These are phyloP conservation scores for Pogonus chalceus DNA, from an alignment of 1,140 invertebrate species.

Conservation along the genomic window DNA sequence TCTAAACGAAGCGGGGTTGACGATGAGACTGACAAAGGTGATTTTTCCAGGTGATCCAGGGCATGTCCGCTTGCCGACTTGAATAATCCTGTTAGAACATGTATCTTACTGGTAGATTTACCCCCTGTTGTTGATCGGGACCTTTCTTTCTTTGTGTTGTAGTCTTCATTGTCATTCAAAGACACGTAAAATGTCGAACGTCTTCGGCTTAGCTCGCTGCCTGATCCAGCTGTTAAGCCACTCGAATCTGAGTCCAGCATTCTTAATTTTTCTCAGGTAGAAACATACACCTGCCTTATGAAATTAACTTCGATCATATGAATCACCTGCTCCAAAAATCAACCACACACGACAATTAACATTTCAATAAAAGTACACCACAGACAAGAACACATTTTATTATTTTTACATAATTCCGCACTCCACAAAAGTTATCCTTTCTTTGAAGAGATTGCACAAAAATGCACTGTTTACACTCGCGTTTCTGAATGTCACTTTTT, in stretches of 20 bases:
- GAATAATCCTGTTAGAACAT: not conserved
- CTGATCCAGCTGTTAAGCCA: not conserved
- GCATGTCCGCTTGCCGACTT: not conserved
- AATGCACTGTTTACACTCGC: no score
- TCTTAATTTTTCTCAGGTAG: not conserved
- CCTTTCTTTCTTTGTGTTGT: not conserved
- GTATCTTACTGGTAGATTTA: not conserved
- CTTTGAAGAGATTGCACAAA: no score
- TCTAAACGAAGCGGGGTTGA: not conserved
- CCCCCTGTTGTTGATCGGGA: not conserved
- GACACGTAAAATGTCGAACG: conserved; percentile 51
- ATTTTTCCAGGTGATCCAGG: not conserved
- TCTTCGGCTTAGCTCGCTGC: conserved; percentile 26
- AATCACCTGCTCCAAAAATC: no score
- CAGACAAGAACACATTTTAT: no score
- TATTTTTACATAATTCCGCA: no score
- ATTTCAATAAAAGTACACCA: no score
- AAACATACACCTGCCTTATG: not conserved
- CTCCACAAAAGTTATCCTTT: no score
- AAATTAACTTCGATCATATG: no score
- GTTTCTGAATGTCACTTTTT: conserved; percentile 1
- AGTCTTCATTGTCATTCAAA: conserved; percentile 20
- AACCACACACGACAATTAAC: no score
- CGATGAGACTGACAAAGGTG: not conserved
- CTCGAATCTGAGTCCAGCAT: not conserved